Evolutionary conservation across 2,888 invertebrate species (phyloP), one percentile per base, ranked within the genome.

Genomic region (Cephus pulcher): DNA sequence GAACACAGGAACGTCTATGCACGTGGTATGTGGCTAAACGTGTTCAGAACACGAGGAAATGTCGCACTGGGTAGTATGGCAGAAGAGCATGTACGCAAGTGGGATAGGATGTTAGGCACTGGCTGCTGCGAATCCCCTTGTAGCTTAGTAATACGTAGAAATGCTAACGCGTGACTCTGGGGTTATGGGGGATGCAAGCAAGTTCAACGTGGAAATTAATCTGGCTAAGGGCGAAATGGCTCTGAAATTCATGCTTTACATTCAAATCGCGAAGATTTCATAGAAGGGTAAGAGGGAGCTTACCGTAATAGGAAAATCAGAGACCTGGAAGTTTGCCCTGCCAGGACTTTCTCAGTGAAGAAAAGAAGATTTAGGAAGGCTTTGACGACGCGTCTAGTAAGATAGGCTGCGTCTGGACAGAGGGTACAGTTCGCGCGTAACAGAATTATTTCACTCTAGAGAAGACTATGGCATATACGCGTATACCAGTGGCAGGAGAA

Each of bases 1-100:
- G 76, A 80, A 76, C 74, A 37, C 80, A 75, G 70, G 81, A 81
- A 82, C 83, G 85, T 83, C 84, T 82, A 83, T 82, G 84, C 78
- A 80, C 80, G 82, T 80, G 6, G 9, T 15, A 34, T 0, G 81
- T 78, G 76, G n/a, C 12, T 34, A n/a, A 35, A 74, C 35, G 37
- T 23, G 33, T 74, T 74, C n/a, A 3, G 15, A 71, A 71, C 32
- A 34, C 71, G 71, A 12, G 33, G 12, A 71, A 33, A 71, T 12
- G 71, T 33, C 12, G 23, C 71, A 32, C 9, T 12, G 32, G 11
- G 23, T 33, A 11, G 71, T 32, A 34, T 0, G 12, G 33, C 71
- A 34, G 71, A 71, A 12, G 34, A 32, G 32, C 71, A 33, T 15
- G 71, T 12, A 35, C 35, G 35, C 15, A 34, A 23, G 71, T 32